Percentiles rank a stretch among this genome's conserved stretches.
phyloP scores from a whole-genome alignment of 2,113 vertebrate genomes.

The Thomomys bottae region DNA sequence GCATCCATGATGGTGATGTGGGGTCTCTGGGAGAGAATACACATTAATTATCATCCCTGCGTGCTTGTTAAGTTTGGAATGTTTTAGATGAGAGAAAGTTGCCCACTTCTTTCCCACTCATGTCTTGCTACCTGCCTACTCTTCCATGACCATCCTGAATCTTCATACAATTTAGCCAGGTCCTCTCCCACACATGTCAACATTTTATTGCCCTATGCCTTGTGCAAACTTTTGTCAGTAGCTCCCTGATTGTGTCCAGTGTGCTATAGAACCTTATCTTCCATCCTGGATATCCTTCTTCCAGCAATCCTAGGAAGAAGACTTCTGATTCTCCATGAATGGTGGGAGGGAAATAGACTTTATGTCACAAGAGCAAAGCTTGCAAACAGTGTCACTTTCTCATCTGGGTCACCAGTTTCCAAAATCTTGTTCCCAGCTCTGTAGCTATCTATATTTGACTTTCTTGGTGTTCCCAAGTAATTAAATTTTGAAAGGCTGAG shows the following conservation, averaged over 20 bases:
- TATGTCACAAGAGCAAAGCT: background rate
- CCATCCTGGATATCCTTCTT: background rate
- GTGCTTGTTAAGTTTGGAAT: too few relatives aligned
- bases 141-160: background rate
- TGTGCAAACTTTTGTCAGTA: background rate
- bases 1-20: too few relatives aligned
- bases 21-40: too few relatives aligned
- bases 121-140: too few relatives aligned
- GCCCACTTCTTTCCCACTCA: too few relatives aligned
- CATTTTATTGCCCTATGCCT: background rate
- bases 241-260: background rate
- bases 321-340: background rate
- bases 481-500: conserved; percentile 47
- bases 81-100: too few relatives aligned
- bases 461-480: conserved; percentile 1
- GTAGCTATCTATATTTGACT: background rate
- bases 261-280: background rate
- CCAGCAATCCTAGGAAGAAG: background rate
- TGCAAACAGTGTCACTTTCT: background rate
- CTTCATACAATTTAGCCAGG: background rate
- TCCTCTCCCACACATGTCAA: background rate
- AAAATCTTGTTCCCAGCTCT: background rate
- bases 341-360: too few relatives aligned
- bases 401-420: background rate
- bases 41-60: too few relatives aligned